A percentile compares a stretch with the other conserved stretches of the same genome.
phyloP scores from a whole-genome alignment of 2,888 invertebrate genomes.

The Perithous albicinctus region DNA sequence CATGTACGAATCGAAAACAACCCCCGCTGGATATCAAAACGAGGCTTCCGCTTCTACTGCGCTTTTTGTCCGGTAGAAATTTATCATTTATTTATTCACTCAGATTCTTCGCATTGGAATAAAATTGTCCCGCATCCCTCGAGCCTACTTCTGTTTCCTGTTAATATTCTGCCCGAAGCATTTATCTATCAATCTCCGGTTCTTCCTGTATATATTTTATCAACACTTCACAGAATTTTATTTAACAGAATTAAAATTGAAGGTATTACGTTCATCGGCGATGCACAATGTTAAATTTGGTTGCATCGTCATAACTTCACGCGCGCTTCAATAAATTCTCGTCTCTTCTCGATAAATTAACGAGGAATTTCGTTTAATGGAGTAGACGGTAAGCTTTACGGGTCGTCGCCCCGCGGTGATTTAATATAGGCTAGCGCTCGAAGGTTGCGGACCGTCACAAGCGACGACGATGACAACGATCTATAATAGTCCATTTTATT shows the following conservation, averaged over 20 bases:
- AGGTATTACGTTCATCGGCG: not conserved
- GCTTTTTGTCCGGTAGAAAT: not conserved
- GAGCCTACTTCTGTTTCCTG: not conserved
- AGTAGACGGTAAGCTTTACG: slow-evolving; percentile 10
- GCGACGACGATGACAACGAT: not conserved
- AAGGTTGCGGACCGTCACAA: not conserved
- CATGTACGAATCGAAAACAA: not conserved
- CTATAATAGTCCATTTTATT: slow-evolving; percentile 1
- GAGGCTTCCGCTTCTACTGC: not conserved
- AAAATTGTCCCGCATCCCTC: not conserved
- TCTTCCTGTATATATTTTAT: not conserved
- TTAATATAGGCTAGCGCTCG: slow-evolving; percentile 16
- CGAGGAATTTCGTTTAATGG: slow-evolving; percentile 55
- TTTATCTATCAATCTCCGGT: not conserved
- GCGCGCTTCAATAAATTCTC: slow-evolving; percentile 21
- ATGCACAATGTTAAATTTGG: not conserved
- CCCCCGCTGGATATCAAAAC: not conserved
- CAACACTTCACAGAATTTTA: not conserved
- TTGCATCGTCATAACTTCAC: not conserved
- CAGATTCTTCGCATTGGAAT: not conserved
- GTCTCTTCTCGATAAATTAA: slow-evolving; percentile 43
- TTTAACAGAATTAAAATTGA: not conserved
- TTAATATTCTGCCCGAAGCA: not conserved
- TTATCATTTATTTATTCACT: not conserved
- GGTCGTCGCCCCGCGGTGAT: slow-evolving; percentile 30